Evolutionary conservation across 2,888 invertebrate species (phyloP), one percentile per base, ranked within the genome.

Genomic region (Agriopis aurantiaria): DNA sequence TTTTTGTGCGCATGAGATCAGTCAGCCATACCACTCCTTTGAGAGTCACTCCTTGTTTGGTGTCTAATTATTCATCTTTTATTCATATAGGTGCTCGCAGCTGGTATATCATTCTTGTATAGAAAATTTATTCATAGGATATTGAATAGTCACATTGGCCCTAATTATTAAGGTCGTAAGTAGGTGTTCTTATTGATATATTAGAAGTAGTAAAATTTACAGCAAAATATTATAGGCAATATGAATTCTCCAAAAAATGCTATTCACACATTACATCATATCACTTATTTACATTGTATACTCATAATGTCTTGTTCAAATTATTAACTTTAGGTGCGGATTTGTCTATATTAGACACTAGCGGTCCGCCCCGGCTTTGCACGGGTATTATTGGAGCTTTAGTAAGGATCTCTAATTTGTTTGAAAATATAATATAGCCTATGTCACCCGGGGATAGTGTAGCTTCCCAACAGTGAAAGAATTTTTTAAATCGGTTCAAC

Each of bases 1-100:
- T 65, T 63, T 68, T 59, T 66, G 51, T 63, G 40, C 12, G 58
- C 17, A 65, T 73, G 75, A 75, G 69, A 68, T 75, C 75, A 75
- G 63, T 75, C 75, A 73, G 63, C 57, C 33, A 4, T 48, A 68
- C 58, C 71, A 58, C 69, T 71, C 71, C 69, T 69, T 69, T 51
- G 43, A 68, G 57, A 69, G 69, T 48, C 72, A 52, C 65, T 62
- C 72, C 73, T 68, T 73, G 53, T 71, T 63, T 52, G 67, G 71
- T 41, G 43, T 23, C n/a, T 62, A 60, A 65, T 69, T 69, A 69
- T 63, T 69, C 67, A 75, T 65, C 41, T 65, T 64, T 71, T 68
- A 69, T 65, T 69, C 69, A 73, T 61, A 14, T 65, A 60, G 48
- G 53, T 59, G 65, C 45, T 52, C 56, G 48, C 65, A 52, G 63